A percentile compares a stretch with the other conserved stretches of the same genome.
phyloP scores from a whole-genome alignment of 2,113 vertebrate genomes.

The Anthoscopus minutus region DNA sequence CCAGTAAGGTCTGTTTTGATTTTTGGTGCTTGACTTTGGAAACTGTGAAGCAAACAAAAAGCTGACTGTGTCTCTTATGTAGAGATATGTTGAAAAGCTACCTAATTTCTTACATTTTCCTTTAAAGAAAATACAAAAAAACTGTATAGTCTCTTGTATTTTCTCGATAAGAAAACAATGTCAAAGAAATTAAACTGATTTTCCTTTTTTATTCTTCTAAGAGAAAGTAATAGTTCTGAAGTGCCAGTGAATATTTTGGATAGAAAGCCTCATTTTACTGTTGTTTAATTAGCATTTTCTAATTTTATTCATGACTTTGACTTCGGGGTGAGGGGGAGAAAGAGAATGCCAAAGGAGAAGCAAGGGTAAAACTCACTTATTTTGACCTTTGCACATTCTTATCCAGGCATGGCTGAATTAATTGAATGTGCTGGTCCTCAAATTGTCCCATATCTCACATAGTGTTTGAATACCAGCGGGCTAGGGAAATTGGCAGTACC shows the following conservation, averaged over 20 bases:
- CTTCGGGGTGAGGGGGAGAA: not conserved
- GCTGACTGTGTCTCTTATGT: not conserved
- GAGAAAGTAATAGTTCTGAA: not conserved
- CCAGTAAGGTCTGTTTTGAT: not conserved
- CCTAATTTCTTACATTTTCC: not conserved
- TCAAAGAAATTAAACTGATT: not conserved
- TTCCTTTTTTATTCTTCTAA: not conserved
- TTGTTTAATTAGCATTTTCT: not conserved
- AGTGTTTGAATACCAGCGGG: not conserved
- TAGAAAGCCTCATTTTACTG: not conserved
- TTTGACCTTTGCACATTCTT: not conserved
- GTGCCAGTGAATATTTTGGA: not conserved
- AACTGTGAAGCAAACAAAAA: not conserved
- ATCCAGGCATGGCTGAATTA: not conserved
- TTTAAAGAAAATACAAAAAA: not conserved
- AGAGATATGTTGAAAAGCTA: not conserved
- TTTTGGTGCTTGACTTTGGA: not conserved
- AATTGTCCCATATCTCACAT: not conserved
- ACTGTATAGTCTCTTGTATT: not conserved
- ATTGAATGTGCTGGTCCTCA: not conserved
- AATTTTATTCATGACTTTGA: not conserved
- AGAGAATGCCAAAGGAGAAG: not conserved
- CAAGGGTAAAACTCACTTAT: not conserved
- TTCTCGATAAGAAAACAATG: not conserved
- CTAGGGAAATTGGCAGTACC: not conserved